These are phyloP conservation scores for Austrolebias charrua DNA, from an alignment of 2,797 vertebrate genomes.

Conservation along the genomic window DNA sequence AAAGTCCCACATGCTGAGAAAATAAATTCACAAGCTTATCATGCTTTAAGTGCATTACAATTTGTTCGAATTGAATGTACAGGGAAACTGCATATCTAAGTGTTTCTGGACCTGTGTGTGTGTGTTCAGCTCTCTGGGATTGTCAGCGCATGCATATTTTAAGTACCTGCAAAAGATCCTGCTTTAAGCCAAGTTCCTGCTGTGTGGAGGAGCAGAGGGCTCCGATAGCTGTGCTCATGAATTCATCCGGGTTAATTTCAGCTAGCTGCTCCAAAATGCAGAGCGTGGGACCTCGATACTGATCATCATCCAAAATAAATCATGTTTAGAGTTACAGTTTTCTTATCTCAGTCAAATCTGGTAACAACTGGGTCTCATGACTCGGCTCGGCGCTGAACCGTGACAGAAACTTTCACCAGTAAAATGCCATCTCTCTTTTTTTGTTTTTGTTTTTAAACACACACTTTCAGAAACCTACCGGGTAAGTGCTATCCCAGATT, in stretches of 20 bases:
- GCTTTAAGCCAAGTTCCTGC: slow-evolving; percentile 78
- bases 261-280: slow-evolving; percentile 90
- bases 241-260: slow-evolving; percentile 88
- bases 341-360: background rate
- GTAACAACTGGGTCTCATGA: background rate
- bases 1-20: slow-evolving; percentile 81
- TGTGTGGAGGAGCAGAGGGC: slow-evolving; percentile 92
- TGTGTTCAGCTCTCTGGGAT: slow-evolving; percentile 6
- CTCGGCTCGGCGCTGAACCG: slow-evolving; percentile 8
- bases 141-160: slow-evolving; percentile 7
- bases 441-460: no score
- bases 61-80: slow-evolving; percentile 82
- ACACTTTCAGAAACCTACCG: background rate
- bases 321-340: background rate
- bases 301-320: slow-evolving; percentile 82
- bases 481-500: slow-evolving; percentile 44
- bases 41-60: slow-evolving; percentile 87
- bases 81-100: slow-evolving; percentile 46
- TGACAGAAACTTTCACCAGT: slow-evolving; percentile 5
- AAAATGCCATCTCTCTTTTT: slow-evolving; percentile 11
- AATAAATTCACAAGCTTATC: slow-evolving; percentile 95
- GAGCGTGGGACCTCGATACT: slow-evolving; percentile 83
- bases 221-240: slow-evolving; percentile 91
- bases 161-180: slow-evolving; percentile 86
- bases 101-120: slow-evolving; percentile 24